phyloP scores from a whole-genome alignment of 2,888 invertebrate genomes.

The Exephanes ischioxanthus region DNA sequence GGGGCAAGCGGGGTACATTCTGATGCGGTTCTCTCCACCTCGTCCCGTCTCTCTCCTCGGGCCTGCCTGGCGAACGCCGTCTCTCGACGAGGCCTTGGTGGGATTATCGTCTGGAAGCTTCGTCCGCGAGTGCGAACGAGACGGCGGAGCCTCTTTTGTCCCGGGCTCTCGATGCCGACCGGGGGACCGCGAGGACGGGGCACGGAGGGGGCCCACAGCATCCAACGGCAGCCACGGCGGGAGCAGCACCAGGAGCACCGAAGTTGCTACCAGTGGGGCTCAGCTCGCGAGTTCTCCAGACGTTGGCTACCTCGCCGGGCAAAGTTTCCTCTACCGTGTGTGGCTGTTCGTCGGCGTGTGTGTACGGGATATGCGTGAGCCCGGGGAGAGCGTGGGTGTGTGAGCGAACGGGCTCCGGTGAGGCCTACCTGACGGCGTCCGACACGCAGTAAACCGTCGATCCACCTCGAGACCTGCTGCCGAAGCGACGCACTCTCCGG shows the following conservation, averaged over 20 bases:
- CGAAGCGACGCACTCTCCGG: constrained; percentile 66
- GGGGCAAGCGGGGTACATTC: constrained; percentile 69
- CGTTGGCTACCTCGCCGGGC: constrained; percentile 57
- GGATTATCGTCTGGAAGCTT: constrained; percentile 53
- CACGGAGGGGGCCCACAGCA: constrained; percentile 76
- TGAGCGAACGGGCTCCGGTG: constrained; percentile 75
- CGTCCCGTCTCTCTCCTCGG: constrained; percentile 68
- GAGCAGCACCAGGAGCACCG: constrained; percentile 75
- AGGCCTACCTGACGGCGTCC: constrained; percentile 85
- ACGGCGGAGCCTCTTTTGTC: constrained; percentile 51
- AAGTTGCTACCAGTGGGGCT: constrained; percentile 83
- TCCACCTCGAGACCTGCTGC: constrained; percentile 74
- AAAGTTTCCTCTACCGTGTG: constrained; percentile 67
- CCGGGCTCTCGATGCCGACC: constrained; percentile 57
- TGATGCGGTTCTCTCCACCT: constrained; percentile 37
- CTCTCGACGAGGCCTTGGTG: constrained; percentile 58
- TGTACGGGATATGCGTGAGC: constrained; percentile 73
- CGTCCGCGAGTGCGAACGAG: constrained; percentile 51
- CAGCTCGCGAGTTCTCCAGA: constrained; percentile 83
- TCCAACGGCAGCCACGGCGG: constrained; percentile 84
- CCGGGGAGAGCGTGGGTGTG: constrained; percentile 80
- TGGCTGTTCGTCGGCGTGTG: constrained; percentile 9
- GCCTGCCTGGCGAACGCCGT: constrained; percentile 73
- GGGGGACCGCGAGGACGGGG: constrained; percentile 51
- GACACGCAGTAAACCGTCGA: constrained; percentile 83